phyloP scores from a whole-genome alignment of 1,140 invertebrate species.

The Nephila pilipes region DNA sequence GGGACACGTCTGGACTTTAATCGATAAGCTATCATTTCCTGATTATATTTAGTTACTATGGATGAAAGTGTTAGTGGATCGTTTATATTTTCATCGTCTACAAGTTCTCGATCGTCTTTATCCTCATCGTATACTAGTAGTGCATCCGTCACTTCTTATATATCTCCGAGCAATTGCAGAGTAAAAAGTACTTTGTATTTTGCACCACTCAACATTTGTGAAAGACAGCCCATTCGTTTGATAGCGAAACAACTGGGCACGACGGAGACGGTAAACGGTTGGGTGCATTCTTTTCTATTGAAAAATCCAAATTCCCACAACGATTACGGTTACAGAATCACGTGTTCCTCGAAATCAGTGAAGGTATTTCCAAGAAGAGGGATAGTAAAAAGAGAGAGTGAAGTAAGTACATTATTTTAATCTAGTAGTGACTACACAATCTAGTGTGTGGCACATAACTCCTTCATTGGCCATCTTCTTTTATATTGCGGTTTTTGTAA shows the following conservation, averaged over 20 bases:
- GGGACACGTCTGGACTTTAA: too few relatives aligned
- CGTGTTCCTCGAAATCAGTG: not conserved
- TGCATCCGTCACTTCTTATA: not conserved
- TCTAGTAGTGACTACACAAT: too few relatives aligned
- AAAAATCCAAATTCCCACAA: not conserved
- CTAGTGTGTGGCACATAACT: too few relatives aligned
- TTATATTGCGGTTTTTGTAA: too few relatives aligned
- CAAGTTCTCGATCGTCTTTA: not conserved
- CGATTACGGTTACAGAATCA: not conserved
- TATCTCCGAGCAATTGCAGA: not conserved
- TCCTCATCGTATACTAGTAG: not conserved
- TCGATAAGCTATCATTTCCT: too few relatives aligned
- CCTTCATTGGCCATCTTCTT: too few relatives aligned
- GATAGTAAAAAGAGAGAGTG: not conserved
- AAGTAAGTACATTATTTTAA: not conserved
- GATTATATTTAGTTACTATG: too few relatives aligned
- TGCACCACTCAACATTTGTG: not conserved
- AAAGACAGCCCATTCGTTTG: not conserved
- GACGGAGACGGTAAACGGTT: not conserved
- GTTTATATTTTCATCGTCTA: too few relatives aligned
- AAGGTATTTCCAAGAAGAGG: not conserved
- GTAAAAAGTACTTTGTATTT: slow-evolving; percentile 30
- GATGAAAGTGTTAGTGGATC: not conserved
- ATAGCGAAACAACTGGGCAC: not conserved
- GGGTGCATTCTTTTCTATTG: not conserved